Percentiles rank a stretch among this genome's conserved stretches.
These are phyloP conservation scores for Chaetodon trifascialis DNA, from an alignment of 2,113 vertebrate genomes.

Conservation along the genomic window DNA sequence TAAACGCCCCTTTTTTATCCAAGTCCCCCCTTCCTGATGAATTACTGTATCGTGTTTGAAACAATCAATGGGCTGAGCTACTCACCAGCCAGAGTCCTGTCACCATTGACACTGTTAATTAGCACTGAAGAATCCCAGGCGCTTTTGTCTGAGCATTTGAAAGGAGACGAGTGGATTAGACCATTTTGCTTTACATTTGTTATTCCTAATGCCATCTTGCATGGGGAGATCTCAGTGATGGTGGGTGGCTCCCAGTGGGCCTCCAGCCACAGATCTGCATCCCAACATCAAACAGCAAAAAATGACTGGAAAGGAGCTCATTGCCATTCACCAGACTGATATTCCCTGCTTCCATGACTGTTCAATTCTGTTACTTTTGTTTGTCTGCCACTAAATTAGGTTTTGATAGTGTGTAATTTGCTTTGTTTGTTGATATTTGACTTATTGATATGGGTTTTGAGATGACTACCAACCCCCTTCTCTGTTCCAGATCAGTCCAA, in stretches of 20 bases:
- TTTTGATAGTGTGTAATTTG: constrained; percentile 69
- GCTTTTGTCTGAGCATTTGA: constrained; percentile 74
- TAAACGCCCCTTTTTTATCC: constrained; percentile 59
- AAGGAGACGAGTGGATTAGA: constrained; percentile 68
- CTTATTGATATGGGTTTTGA: constrained; percentile 71
- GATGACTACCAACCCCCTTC: constrained; percentile 50
- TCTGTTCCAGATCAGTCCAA: constrained; percentile 56
- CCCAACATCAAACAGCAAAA: constrained; percentile 56
- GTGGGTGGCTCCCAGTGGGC: constrained; percentile 65
- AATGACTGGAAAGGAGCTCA: constrained; percentile 38
- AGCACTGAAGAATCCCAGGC: constrained; percentile 65
- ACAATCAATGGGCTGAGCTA: constrained; percentile 69
- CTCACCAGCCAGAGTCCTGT: constrained; percentile 70
- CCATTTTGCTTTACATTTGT: constrained; percentile 76
- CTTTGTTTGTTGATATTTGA: constrained; percentile 77
- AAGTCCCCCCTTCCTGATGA: constrained; percentile 31
- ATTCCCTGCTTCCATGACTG: constrained; percentile 17
- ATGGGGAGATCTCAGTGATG: constrained; percentile 60
- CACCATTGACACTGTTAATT: constrained; percentile 76
- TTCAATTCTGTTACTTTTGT: constrained; percentile 70
- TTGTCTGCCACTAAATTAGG: constrained; percentile 66
- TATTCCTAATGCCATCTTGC: constrained; percentile 67
- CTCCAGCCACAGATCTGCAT: constrained; percentile 52
- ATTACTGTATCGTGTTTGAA: constrained; percentile 64
- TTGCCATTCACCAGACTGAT: constrained; percentile 26